Conservation (phyloP, 2,797 vertebrate species). For the Chrysocyon brachyurus region DNA sequence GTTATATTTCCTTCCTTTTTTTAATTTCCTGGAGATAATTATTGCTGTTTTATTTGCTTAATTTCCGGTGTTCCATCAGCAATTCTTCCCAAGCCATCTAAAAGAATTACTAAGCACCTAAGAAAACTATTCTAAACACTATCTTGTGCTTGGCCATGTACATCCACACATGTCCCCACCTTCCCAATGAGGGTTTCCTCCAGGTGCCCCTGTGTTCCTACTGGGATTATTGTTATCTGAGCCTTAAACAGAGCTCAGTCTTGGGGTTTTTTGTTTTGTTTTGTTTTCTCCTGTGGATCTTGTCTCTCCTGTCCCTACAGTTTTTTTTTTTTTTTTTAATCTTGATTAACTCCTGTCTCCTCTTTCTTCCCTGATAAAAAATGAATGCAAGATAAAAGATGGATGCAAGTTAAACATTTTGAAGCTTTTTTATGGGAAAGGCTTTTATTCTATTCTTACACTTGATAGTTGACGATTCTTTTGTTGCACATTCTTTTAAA, state of each 20-base stretch:
- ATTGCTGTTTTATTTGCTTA: constrained; percentile 7
- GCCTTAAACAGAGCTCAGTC: background rate
- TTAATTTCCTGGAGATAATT: constrained; percentile 22
- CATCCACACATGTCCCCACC: background rate
- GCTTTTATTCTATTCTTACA: background rate
- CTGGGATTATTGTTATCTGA: background rate
- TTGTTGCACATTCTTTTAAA: background rate
- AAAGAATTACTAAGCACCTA: background rate
- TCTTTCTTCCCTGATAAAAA: background rate
- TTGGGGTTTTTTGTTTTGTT: background rate
- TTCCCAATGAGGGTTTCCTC: background rate
- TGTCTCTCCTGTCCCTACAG: background rate
- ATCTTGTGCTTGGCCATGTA: background rate
- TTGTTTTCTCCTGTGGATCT: background rate
- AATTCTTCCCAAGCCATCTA: background rate
- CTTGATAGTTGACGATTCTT: background rate
- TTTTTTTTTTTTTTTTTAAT: background rate
- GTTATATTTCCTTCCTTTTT: background rate
- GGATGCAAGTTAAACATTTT: background rate
- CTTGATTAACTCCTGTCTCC: background rate
- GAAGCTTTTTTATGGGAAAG: background rate
- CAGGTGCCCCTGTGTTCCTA: background rate
- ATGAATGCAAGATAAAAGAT: constrained; percentile 2
- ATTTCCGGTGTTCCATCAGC: constrained; percentile 3
- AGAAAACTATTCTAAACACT: background rate